phyloP scores from a whole-genome alignment of 2,113 vertebrate genomes.

The Protobothrops flavoviridis region DNA sequence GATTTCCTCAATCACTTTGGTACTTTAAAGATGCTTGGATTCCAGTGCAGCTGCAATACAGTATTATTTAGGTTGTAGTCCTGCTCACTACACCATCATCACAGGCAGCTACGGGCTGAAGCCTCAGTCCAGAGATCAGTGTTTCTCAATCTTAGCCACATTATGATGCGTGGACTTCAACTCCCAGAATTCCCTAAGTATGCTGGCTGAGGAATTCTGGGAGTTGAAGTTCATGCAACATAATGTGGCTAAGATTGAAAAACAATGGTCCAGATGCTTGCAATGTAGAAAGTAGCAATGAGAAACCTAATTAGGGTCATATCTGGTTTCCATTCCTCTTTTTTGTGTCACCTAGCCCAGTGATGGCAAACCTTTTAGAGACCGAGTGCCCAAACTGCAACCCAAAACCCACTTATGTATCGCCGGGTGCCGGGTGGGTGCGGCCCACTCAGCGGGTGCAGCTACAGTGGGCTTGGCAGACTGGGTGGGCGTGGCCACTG shows the following conservation, averaged over 20 bases:
- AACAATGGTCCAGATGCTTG: background rate
- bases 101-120: background rate
- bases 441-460: too few relatives aligned
- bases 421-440: too few relatives aligned
- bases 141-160: background rate
- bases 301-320: background rate
- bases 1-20: background rate
- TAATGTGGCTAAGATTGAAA: background rate
- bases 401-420: too few relatives aligned
- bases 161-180: background rate
- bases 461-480: too few relatives aligned
- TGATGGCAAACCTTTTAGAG: too few relatives aligned
- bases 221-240: background rate
- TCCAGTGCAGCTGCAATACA: background rate
- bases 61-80: background rate
- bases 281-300: background rate
- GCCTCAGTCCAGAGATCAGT: background rate
- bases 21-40: background rate
- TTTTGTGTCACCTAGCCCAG: background rate
- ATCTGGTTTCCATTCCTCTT: background rate
- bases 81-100: background rate
- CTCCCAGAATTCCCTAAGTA: background rate
- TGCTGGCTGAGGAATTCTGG: background rate
- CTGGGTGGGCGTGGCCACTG: too few relatives aligned
- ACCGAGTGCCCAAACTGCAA: too few relatives aligned